Evolutionary conservation across 2,113 vertebrate species (phyloP).

Genomic region (Mus spicilegus): DNA sequence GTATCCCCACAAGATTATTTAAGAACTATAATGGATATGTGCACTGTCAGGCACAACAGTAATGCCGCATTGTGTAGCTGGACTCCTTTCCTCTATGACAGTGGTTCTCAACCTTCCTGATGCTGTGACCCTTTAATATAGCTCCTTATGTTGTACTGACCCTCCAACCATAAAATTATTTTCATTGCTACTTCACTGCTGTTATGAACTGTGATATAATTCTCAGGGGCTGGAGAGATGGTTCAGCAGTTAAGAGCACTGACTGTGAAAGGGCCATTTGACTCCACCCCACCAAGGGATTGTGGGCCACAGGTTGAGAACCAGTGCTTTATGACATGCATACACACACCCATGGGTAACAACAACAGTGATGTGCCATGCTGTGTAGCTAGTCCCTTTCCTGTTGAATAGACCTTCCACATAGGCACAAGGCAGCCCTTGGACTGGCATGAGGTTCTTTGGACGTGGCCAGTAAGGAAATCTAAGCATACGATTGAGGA

Average conservation of each 20-base stretch:
- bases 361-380: neutral
- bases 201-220: neutral
- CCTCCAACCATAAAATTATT: neutral
- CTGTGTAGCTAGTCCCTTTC: neutral
- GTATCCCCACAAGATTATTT: neutral
- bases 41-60: too few relatives aligned
- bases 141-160: neutral
- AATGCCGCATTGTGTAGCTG: neutral
- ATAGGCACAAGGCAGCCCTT: neutral
- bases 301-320: neutral
- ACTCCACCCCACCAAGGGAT: neutral
- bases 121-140: neutral
- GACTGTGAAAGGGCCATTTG: neutral
- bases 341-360: too few relatives aligned
- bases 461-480: neutral
- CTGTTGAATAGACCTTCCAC: neutral
- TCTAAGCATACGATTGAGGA: neutral
- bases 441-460: neutral
- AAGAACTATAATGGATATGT: neutral
- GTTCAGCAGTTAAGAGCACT: too few relatives aligned
- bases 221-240: too few relatives aligned
- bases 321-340: neutral
- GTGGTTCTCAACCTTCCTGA: neutral
- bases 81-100: neutral
- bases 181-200: neutral